Conservation (phyloP, 2,888 invertebrate genomes). For the Tetrapedia diversipes region DNA sequence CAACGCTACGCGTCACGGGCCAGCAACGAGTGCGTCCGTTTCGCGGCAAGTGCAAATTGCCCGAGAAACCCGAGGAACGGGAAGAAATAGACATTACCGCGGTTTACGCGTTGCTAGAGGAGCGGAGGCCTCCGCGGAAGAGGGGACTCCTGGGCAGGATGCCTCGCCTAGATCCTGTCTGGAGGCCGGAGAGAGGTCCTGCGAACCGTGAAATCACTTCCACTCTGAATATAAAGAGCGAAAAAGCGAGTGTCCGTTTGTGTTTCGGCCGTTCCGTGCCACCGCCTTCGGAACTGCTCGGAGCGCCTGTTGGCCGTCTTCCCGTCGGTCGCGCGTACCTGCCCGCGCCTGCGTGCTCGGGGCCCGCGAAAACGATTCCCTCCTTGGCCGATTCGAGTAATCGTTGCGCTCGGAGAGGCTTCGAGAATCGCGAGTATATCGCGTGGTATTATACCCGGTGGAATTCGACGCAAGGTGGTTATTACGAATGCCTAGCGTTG, state of each 20-base stretch:
- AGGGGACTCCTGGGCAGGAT: constrained; percentile 72
- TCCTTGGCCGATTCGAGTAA: neutral
- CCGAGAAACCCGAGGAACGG: neutral
- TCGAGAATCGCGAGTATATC: neutral
- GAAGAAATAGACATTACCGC: constrained; percentile 43
- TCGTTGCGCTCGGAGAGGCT: neutral
- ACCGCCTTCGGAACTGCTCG: constrained; percentile 62
- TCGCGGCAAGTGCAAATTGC: constrained; percentile 8
- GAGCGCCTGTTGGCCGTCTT: constrained; percentile 63
- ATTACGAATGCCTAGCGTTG: neutral
- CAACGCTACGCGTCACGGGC: neutral
- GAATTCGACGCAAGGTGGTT: neutral
- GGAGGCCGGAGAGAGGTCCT: constrained; percentile 71
- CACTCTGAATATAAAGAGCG: constrained; percentile 75
- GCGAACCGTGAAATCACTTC: constrained; percentile 81
- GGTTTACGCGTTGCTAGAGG: constrained; percentile 40
- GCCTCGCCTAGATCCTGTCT: constrained; percentile 82
- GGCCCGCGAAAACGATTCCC: neutral
- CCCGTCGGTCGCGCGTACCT: constrained; percentile 46
- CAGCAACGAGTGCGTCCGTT: neutral
- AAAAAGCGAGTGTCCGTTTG: constrained; percentile 69
- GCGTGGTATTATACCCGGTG: neutral
- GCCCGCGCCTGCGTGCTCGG: constrained; percentile 2
- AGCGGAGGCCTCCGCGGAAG: constrained; percentile 45
- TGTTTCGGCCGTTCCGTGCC: constrained; percentile 70